Evolutionary conservation across 1,140 invertebrate species (phyloP), one percentile per base, ranked within the genome.

Genomic region (Sminthurides bifidus): DNA sequence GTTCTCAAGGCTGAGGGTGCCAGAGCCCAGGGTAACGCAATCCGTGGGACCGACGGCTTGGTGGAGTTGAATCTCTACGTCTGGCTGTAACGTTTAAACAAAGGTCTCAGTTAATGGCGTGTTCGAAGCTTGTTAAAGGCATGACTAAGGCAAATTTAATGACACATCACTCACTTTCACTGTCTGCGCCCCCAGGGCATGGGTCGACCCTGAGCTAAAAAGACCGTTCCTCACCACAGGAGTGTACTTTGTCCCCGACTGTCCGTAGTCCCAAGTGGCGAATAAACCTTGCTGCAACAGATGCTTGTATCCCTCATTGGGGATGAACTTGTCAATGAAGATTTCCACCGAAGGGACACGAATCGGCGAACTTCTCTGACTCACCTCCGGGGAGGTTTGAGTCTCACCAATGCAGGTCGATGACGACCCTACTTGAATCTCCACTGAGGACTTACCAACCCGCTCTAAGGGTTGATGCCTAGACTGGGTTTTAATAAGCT

Each of bases 271-370:
- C 56, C 56, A 58, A 29, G 56, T 58, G 5, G 41, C 49, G 30
- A 58, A 58, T 30, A 58, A 23, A 40, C 19, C 24, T 23, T 53
- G 33, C 15, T 30, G 8, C 5, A 8, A 15, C 12, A 26, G 21
- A 19, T 27, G 38, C n/a, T 6, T 4, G 12, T 33, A n/a, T 17
- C 21, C 24, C 30, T 48, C 24, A 19, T 15, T 10, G 15, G 56
- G 56, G 5, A 52, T 5, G 45, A 58, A 58, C 26, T 58, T 46
- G 14, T 58, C 31, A 15, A 58, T 31, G n/a, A 43, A 40, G 15
- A 58, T 35, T 23, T 46, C 48, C n/a, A 58, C 21, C 2, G 31
- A n/a, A n/a, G n/a, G n/a, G n/a, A n/a, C n/a, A n/a, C n/a, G n/a
- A n/a, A n/a, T n/a, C n/a, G n/a, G n/a, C n/a, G n/a, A n/a, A n/a